Evolutionary conservation across 2,797 vertebrate species (phyloP).

Genomic region (Ataeniobius toweri): DNA sequence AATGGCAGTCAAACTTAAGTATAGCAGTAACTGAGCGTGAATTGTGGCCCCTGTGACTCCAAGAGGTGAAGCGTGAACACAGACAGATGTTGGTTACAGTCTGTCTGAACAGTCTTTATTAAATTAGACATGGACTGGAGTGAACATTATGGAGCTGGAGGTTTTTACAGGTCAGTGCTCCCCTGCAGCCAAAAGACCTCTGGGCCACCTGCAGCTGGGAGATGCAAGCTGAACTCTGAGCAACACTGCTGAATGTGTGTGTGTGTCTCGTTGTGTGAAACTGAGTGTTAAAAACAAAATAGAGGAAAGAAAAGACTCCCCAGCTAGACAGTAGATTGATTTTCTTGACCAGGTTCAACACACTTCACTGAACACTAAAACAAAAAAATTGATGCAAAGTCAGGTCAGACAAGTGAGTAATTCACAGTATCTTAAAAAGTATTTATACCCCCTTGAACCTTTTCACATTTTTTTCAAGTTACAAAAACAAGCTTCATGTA

Average conservation of each 20-base stretch:
- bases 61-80: conserved; percentile 31
- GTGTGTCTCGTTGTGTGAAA: conserved; percentile 11
- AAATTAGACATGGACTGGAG: conserved; percentile 60
- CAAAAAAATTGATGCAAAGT: conserved; percentile 1
- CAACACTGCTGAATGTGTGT: conserved; percentile 13
- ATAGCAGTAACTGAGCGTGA: conserved; percentile 37
- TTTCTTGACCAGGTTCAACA: conserved; percentile 12
- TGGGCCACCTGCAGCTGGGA: conserved; percentile 61
- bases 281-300: not conserved
- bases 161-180: conserved; percentile 69
- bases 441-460: not conserved
- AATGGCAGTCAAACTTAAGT: conserved; percentile 27
- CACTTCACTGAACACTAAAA: conserved; percentile 12
- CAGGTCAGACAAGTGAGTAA: conserved; percentile 23
- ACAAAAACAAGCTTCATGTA: not conserved
- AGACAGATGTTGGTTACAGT: conserved; percentile 59
- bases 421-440: not conserved
- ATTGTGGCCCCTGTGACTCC: conserved; percentile 20
- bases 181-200: conserved; percentile 52
- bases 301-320: conserved; percentile 2
- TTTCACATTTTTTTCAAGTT: conserved; percentile 1
- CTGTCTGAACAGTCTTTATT: conserved; percentile 55
- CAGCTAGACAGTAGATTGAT: conserved; percentile 52
- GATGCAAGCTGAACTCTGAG: conserved; percentile 28
- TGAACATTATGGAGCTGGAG: conserved; percentile 47